phyloP scores from a whole-genome alignment of 2,888 invertebrate species.

The Blastobasis lacticolella region DNA sequence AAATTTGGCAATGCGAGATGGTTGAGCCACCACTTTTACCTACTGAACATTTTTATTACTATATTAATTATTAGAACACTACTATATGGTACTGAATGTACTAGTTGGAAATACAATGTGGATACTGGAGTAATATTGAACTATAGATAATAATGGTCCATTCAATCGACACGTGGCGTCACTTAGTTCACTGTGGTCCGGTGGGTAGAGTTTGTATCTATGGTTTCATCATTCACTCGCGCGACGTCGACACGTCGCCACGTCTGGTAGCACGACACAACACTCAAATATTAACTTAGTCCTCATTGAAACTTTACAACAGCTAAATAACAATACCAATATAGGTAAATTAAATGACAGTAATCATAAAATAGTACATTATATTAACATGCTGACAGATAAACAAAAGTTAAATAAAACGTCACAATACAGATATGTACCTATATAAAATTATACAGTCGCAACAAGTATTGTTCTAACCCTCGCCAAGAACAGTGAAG shows the following conservation, averaged over 20 bases:
- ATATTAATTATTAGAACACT: constrained; percentile 18
- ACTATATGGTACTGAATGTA: constrained; percentile 24
- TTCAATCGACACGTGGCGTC: too few relatives aligned
- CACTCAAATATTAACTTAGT: background rate
- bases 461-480: too few relatives aligned
- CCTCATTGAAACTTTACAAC: background rate
- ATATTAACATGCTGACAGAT: too few relatives aligned
- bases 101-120: constrained; percentile 28
- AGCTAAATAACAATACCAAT: background rate
- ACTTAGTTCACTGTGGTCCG: constrained; percentile 11
- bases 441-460: too few relatives aligned
- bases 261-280: background rate
- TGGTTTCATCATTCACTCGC: constrained; percentile 19
- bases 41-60: constrained; percentile 36
- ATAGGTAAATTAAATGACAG: too few relatives aligned
- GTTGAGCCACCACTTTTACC: constrained; percentile 42
- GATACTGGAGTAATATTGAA: constrained; percentile 33
- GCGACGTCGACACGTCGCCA: background rate
- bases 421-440: too few relatives aligned
- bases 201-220: constrained; percentile 23
- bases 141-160: constrained; percentile 14
- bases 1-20: constrained; percentile 54
- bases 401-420: too few relatives aligned
- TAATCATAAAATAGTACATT: too few relatives aligned
- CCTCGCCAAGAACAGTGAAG: too few relatives aligned